A percentile compares a stretch with the other conserved stretches of the same genome.
phyloP scores from a whole-genome alignment of 1,140 invertebrate genomes.

The Drosophila pruinosa region DNA sequence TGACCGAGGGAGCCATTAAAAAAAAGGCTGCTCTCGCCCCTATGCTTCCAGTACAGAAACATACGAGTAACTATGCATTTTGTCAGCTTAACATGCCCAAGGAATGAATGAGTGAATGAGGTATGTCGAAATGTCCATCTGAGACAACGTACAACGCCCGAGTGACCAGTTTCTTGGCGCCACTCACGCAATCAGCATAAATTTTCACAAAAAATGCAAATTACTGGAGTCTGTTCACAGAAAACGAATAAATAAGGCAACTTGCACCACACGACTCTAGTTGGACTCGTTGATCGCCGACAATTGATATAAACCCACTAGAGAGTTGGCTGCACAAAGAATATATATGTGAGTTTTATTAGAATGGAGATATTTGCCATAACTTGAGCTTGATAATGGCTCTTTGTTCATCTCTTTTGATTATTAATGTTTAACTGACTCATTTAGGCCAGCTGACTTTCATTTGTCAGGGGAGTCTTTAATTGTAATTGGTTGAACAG shows the following conservation, averaged over 20 bases:
- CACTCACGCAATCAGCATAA: conserved; percentile 42
- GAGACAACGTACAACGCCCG: neutral
- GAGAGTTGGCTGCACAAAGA: neutral
- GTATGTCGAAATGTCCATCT: conserved; percentile 18
- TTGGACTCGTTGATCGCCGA: neutral
- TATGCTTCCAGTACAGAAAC: neutral
- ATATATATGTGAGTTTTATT: too few species aligned
- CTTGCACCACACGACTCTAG: neutral
- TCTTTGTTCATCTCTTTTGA: too few species aligned
- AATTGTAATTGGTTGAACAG: too few species aligned
- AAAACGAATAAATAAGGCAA: conserved; percentile 24
- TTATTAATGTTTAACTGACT: too few species aligned
- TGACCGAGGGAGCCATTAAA: neutral
- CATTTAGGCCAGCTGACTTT: too few species aligned
- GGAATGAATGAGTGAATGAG: conserved; percentile 27
- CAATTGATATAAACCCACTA: neutral
- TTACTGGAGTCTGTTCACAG: conserved; percentile 21
- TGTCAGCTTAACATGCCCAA: conserved; percentile 3
- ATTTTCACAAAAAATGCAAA: conserved; percentile 36
- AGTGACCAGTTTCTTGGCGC: conserved; percentile 33
- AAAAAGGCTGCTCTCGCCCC: conserved; percentile 17
- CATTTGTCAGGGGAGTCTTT: too few species aligned
- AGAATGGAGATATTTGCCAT: too few species aligned
- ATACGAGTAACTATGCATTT: conserved; percentile 11
- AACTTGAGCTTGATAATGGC: too few species aligned